These are phyloP conservation scores for Abrostola tripartita DNA, from an alignment of 2,888 invertebrate species.

Conservation along the genomic window DNA sequence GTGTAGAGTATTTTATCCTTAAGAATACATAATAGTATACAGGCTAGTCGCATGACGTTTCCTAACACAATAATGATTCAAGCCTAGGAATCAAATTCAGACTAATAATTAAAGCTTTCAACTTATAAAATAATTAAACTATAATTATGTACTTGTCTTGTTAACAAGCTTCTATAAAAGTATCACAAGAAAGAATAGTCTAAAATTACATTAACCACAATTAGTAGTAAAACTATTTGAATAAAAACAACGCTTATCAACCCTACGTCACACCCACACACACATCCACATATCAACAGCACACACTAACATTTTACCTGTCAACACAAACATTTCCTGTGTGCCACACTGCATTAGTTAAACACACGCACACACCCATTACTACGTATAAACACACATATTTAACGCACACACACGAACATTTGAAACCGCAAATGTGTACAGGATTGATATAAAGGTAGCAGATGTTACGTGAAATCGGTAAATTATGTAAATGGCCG, in stretches of 20 bases:
- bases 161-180: too few species aligned
- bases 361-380: constrained; percentile 52
- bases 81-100: too few species aligned
- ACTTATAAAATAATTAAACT: too few species aligned
- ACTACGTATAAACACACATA: constrained; percentile 17
- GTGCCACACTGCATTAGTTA: constrained; percentile 59
- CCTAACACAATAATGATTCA: too few species aligned
- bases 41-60: too few species aligned
- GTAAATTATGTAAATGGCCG: constrained; percentile 54
- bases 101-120: too few species aligned
- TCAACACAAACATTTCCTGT: constrained; percentile 63
- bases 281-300: constrained; percentile 51
- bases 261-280: constrained; percentile 56
- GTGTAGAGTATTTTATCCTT: too few species aligned
- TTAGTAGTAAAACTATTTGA: not conserved
- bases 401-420: constrained; percentile 40
- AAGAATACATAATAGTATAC: too few species aligned
- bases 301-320: constrained; percentile 61
- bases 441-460: constrained; percentile 57
- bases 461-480: constrained; percentile 52
- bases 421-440: constrained; percentile 54
- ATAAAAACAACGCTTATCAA: constrained; percentile 40
- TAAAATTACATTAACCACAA: not conserved
- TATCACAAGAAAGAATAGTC: not conserved
- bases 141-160: too few species aligned